Base-by-base conservation (phyloP, 2,888 invertebrate species). In the Dione vanillae region DNA sequence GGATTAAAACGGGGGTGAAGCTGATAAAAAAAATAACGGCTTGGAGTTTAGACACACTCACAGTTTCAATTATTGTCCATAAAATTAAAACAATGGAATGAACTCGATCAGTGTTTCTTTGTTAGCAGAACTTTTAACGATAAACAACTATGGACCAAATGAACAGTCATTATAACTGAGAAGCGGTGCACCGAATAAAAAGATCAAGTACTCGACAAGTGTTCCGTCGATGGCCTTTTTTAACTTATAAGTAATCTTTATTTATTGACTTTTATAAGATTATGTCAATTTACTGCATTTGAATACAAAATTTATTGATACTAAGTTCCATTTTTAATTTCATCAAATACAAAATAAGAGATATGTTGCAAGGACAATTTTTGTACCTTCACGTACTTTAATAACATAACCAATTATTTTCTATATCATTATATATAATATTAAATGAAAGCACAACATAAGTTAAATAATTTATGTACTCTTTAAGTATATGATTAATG, bases 121-220 rank as follows among this genome's bases (percentile, higher is more conserved):
- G 58, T 64, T 64, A 49, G 49, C 52, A 58, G 10, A 73, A 75
- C 61, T 75, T 75, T 73, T 70, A 72, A 73, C 65, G 69, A 75
- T 75, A 73, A 75, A 73, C 73, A 75, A 75, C 61, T 71, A 65
- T n/a, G 47, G 47, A 65, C 59, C 56, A 69, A 69, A 72, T 70
- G 58, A 47, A 67, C 69, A 69, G 65, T 73, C 73, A 66, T 74
- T 73, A 70, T 62, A 65, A 67, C 59, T 52, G 41, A 35, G 51
- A 51, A 69, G 61, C 35, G 54, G 62, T 58, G 67, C 65, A 51
- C 51, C 49, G n/a, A 67, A 67, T 51, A 59, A 51, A 66, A 59
- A 41, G 19, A 51, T 35, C 12, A n/a, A 51, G 65, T 51, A 16
- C 49, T 49, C 67, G 16, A 16, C 66, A 45, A 45, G 27, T 59